A percentile compares a stretch with the other conserved stretches of the same genome.
These are phyloP conservation scores for Ophioninae sp. DNA, from an alignment of 2,888 invertebrate genomes.

Conservation along the genomic window DNA sequence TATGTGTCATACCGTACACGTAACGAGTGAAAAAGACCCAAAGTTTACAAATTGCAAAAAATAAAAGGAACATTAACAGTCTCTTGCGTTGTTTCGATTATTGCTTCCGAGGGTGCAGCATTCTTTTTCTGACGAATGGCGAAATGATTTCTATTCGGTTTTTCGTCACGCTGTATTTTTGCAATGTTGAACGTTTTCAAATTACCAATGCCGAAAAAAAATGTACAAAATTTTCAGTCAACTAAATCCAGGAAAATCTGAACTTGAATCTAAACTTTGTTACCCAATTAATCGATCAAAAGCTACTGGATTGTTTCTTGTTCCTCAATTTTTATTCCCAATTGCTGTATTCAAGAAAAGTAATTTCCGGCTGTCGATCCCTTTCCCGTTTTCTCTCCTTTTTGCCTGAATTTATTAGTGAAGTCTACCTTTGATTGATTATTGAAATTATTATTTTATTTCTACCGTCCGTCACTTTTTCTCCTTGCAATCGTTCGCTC, in stretches of 20 bases:
- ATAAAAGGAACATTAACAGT: neutral
- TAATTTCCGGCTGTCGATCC: neutral
- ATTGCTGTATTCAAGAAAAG: neutral
- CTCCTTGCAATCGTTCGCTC: neutral
- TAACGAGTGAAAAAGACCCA: conserved; percentile 1
- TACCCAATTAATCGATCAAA: neutral
- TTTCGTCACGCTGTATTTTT: neutral
- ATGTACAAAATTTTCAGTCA: neutral
- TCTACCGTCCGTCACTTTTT: neutral
- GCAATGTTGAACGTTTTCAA: conserved; percentile 1
- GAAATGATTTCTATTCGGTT: too few relatives aligned
- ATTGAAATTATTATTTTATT: neutral
- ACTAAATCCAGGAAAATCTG: neutral
- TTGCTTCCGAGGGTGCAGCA: neutral
- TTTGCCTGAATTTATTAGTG: neutral
- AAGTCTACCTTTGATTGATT: neutral
- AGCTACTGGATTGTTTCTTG: neutral
- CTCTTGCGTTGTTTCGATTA: conserved; percentile 1
- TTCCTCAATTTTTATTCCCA: neutral
- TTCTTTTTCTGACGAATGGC: neutral
- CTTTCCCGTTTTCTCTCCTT: neutral
- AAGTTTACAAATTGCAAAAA: conserved; percentile 5
- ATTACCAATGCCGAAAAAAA: neutral
- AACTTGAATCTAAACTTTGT: neutral
- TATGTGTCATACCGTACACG: neutral